Base-by-base conservation (phyloP, 2,888 invertebrate species). In the Cosmopolites sordidus region DNA sequence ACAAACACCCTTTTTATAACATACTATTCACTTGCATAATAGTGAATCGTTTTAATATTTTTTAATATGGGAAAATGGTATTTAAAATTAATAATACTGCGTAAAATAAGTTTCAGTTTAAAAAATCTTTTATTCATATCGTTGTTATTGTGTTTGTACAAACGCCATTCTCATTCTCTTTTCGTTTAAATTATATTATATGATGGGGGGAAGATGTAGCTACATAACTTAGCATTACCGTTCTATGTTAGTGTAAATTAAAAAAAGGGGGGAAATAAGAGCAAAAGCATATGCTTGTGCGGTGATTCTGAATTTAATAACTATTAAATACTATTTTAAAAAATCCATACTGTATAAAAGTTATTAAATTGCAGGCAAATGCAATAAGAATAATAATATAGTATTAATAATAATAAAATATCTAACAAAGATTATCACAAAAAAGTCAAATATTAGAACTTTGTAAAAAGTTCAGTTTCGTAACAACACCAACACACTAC, bases 331-430 rank as follows among this genome's bases (percentile, higher is more conserved):
- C 33, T 11, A 33, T 33, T n/a, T 33, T 33, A 33, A 43, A 43
- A 43, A 43, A 22, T 27, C 12, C 12, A 43, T 2, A 27, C 12
- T 43, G 29, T 43, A 48, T 11, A 43, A n/a, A 43, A 47, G 47
- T 52, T 52, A 47, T 52, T 47, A 52, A 52, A 52, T 52, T 52
- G 52, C 47, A 52, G 47, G 47, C 52, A 52, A 43, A 22, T 37
- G 37, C 22, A 18, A 43, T 5, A 33, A 33, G 3, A 33, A 33
- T 12, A 12, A 33, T 33, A 33, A 33, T 33, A 33, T 12, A 12
- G 12, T 33, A 33, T 33, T 12, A 33, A 33, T 12, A 33, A 12
- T 22, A 22, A 22, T 22, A 22, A 22, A 22, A 22, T 22, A 22
- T 22, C 22, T 22, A 22, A 22, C 22, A 22, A 22, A 22, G 22